Evolutionary conservation across 1,140 invertebrate genomes (phyloP), one percentile per base, ranked within the genome.

Genomic region (Zophobas atratus): DNA sequence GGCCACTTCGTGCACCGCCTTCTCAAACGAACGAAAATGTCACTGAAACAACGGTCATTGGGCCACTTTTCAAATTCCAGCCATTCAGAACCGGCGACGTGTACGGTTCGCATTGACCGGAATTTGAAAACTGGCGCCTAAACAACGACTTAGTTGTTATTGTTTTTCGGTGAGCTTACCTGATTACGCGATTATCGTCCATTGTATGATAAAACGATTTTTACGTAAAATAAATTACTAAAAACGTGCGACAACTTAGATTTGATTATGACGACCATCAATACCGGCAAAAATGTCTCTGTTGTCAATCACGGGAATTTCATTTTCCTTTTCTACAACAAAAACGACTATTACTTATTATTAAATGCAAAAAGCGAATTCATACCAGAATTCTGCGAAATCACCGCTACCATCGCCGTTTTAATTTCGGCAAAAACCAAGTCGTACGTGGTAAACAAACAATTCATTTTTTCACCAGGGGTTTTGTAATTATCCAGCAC

Each of bases 381-480:
- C 60, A 32, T 46, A 67, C 60, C 80, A 57, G 82, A 80, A 63
- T 80, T 81, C 70, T 79, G 79, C 32, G 83, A 82, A 48, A 84
- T 83, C 2, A 83, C 76, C 8, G 79, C 79, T 43, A 84, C 76
- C 33, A 85, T 51, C 5, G 81, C 84, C 20, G 75, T 70, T 79
- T 86, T 86, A 1, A 86, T 75, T 78, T 86, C 85, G 8, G 84
- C 85, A 78, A 79, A 86, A 56, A 86, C 80, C 35, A 82, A 77
- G 63, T 86, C 85, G 56, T 82, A 85, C 1, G 80, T 81, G 1
- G 81, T 70, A 35, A 77, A 79, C 6, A 86, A 70, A 79, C 84
- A 85, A 20, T 82, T 73, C 2, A 85, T 56, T 82, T 85, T 86
- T 73, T 84, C 82, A 8, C 79, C 48, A 5, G 83, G 83, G 46